Conservation (phyloP, 2,888 invertebrate species). For the Lagria hirta region DNA sequence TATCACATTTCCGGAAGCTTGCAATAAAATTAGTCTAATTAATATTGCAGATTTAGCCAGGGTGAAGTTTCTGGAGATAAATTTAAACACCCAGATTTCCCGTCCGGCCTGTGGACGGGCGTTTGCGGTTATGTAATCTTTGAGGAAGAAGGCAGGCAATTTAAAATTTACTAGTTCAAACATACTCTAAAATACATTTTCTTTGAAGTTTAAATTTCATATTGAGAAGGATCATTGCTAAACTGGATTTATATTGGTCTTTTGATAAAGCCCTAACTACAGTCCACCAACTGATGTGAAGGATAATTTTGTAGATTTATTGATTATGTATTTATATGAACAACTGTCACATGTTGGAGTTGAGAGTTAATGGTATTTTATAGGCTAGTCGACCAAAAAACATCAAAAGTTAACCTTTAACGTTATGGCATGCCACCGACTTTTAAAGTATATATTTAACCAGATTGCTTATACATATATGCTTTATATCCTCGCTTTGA, state of each 20-base stretch:
- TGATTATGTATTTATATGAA: conserved; percentile 11
- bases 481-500: too few relatives aligned
- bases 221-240: conserved; percentile 28
- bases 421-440: too few relatives aligned
- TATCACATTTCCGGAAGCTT: not conserved
- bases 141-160: conserved; percentile 26
- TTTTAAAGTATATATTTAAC: too few relatives aligned
- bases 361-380: conserved; percentile 31
- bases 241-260: conserved; percentile 33
- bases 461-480: too few relatives aligned
- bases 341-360: conserved; percentile 22
- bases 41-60: not conserved
- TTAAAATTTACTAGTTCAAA: conserved; percentile 32
- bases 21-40: not conserved
- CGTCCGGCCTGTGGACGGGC: too few relatives aligned
- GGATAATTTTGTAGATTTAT: conserved; percentile 3
- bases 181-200: conserved; percentile 26
- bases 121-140: too few relatives aligned
- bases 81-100: too few relatives aligned
- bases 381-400: conserved; percentile 28
- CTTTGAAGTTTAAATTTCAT: conserved; percentile 32
- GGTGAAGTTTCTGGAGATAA: not conserved
- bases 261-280: conserved; percentile 28
- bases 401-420: conserved; percentile 24
- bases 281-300: conserved; percentile 17